Evolutionary conservation across 1,140 invertebrate genomes (phyloP), one percentile per base, ranked within the genome.

Genomic region (Philopotamus ludificatus): DNA sequence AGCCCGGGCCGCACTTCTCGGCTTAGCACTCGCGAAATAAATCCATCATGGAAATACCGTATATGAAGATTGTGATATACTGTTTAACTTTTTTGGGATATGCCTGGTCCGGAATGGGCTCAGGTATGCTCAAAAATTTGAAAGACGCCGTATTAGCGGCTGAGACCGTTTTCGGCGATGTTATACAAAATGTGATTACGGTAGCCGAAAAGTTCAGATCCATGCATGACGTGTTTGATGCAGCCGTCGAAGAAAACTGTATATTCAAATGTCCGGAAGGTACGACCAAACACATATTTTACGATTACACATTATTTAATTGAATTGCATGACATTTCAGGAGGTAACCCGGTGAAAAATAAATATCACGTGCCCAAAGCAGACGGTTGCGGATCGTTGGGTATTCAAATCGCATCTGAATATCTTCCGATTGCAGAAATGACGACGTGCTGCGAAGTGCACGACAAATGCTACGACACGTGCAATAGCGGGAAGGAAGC

Each of bases 391-490:
- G 92, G 92, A 15, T 89, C 90, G 0, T 76, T 92, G 20, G 85
- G 86, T 12, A 81, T 89, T 53, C 79, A 91, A 79, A 87, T 93
- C 66, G 84, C 84, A 45, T 85, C 86, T 23, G 86, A 91, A 65
- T 89, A 89, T 71, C 79, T 94, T 22, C 90, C 91, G 7, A 77
- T 89, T 8, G 79, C 82, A 21, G 86, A 90, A 75, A 91, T 94
- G 87, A 89, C 88, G 7, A 85, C 86, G 67, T 96, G 93, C 72
- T 96, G 93, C 78, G 85, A 95, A 74, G 72, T 74, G 1, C 93
- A 96, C 76, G 93, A 96, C 71, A 85, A 90, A 65, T 96, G 93
- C 75, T 96, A 96, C 72, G 92, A 93, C 65, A 93, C 90, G 1
- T 96, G 93, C 74, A 92, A 91, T 68, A 84, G 78, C 25, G 87